Evolutionary conservation across 2,797 vertebrate species (phyloP).

Genomic region (Mormyrops attenuatus): DNA sequence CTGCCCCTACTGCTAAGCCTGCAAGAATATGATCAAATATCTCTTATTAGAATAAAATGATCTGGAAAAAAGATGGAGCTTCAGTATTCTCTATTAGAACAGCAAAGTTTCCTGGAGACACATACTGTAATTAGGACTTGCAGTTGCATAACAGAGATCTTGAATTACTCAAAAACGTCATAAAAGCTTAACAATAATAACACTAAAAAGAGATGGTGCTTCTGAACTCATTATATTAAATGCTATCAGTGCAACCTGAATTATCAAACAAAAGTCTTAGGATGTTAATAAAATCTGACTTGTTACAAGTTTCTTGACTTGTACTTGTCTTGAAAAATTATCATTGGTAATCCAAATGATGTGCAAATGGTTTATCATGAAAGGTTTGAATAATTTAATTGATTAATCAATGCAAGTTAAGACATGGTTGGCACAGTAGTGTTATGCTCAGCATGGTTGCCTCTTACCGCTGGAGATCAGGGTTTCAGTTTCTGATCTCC

Average conservation of each 20-base stretch:
- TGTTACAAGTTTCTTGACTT: not conserved
- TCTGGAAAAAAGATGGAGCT: not conserved
- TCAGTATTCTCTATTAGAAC: not conserved
- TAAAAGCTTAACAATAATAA: not conserved
- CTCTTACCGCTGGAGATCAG: not conserved
- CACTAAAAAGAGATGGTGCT: not conserved
- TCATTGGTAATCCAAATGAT: not conserved
- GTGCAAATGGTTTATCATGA: not conserved
- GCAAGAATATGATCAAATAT: not conserved
- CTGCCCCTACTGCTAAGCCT: not conserved
- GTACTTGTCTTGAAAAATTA: not conserved
- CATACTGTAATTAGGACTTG: not conserved
- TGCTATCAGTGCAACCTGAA: not conserved
- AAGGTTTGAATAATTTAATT: not conserved
- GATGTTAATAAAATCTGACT: not conserved
- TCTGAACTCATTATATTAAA: not conserved
- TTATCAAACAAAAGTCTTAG: not conserved
- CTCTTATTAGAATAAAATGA: slow-evolving; percentile 10
- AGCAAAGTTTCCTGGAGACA: not conserved
- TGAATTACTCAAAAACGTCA: not conserved
- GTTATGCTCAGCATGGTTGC: not conserved
- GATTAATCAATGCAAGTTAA: not conserved
- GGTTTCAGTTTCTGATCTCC: not conserved
- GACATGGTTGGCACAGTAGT: not conserved
- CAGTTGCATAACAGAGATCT: not conserved